Conservation (phyloP, 2,113 vertebrate species). For the Naja naja region DNA sequence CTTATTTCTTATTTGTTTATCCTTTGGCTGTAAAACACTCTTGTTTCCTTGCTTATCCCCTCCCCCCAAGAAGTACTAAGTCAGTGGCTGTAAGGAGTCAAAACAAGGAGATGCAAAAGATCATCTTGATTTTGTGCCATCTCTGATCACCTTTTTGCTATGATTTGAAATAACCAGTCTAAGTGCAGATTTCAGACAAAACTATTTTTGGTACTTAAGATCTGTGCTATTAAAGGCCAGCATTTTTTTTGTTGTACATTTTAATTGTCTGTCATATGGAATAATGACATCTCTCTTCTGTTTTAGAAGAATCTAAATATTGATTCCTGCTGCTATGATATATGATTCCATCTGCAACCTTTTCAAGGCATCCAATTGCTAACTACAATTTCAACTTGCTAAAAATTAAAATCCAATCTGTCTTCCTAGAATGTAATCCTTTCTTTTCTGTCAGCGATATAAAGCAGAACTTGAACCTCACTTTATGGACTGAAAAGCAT, state of each 20-base stretch:
- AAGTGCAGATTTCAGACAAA: background rate
- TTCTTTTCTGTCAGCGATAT: background rate
- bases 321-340: background rate
- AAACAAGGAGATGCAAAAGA: background rate
- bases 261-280: conserved; percentile 30
- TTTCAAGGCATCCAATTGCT: conserved; percentile 2
- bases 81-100: background rate
- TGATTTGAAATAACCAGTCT: conserved; percentile 4
- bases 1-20: background rate
- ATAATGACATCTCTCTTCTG: background rate
- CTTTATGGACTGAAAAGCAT: conserved; percentile 8
- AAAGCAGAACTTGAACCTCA: background rate
- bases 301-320: background rate
- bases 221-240: conserved; percentile 13
- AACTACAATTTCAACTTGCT: conserved; percentile 24
- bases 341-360: background rate
- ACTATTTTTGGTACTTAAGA: background rate
- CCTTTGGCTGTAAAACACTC: background rate
- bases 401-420: conserved; percentile 37
- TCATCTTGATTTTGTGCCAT: background rate
- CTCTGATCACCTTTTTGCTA: conserved; percentile 11
- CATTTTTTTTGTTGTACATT: background rate
- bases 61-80: background rate
- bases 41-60: background rate
- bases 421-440: conserved; percentile 3